Conservation (phyloP, 2,113 vertebrate species). For the Pluvianellus socialis region DNA sequence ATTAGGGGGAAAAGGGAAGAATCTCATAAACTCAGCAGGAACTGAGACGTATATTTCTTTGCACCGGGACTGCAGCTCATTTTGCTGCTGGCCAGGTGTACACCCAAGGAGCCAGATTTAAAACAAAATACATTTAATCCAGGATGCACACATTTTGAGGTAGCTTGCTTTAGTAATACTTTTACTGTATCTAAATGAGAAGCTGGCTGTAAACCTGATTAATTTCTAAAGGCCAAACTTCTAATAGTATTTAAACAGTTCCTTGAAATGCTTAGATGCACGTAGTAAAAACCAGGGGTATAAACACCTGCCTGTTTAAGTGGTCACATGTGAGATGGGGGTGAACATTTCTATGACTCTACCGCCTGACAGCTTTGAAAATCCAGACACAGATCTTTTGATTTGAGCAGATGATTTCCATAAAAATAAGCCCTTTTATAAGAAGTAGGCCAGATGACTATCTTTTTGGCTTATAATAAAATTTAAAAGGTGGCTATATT, state of each 20-base stretch:
- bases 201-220: not conserved
- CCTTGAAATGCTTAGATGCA: not conserved
- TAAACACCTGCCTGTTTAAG: not conserved
- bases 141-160: not conserved
- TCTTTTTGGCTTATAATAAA: not conserved
- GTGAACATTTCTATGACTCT: not conserved
- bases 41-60: not conserved
- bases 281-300: not conserved
- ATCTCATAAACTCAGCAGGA: not conserved
- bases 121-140: not conserved
- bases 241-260: not conserved
- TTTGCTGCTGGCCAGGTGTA: not conserved
- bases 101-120: rapidly evolving
- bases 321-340: not conserved
- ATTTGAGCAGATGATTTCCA: not conserved
- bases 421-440: not conserved
- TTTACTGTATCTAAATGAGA: not conserved
- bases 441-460: not conserved
- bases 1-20: not conserved
- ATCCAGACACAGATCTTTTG: not conserved
- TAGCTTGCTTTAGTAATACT: not conserved
- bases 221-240: not conserved
- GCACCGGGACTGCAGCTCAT: not conserved
- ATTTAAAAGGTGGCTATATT: not conserved
- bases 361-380: not conserved